These are phyloP conservation scores for Coelinius sp. DNA, from an alignment of 2,888 invertebrate species.

Conservation along the genomic window DNA sequence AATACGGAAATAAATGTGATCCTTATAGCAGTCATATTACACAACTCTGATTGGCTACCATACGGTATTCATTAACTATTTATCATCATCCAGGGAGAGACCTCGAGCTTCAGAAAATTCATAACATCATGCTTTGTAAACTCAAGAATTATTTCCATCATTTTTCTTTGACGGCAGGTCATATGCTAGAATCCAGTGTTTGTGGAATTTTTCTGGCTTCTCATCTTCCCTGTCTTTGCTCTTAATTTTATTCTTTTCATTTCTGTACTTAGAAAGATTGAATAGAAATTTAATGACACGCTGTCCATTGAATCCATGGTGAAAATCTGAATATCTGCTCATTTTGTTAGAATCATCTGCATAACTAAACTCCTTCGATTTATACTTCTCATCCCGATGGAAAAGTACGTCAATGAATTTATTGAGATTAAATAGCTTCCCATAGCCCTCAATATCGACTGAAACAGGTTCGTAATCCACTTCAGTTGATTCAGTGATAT, in stretches of 20 bases:
- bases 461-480: constrained; percentile 39
- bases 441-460: constrained; percentile 57
- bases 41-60: neutral
- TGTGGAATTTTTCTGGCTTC: constrained; percentile 72
- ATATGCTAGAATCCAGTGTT: constrained; percentile 74
- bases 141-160: neutral
- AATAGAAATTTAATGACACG: constrained; percentile 66
- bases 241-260: constrained; percentile 64
- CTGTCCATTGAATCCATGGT: constrained; percentile 47
- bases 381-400: constrained; percentile 46
- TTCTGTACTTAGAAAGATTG: constrained; percentile 52
- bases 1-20: constrained; percentile 9
- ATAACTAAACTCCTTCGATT: neutral
- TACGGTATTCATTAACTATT: neutral
- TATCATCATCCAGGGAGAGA: neutral
- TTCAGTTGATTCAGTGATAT: constrained; percentile 15
- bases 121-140: neutral
- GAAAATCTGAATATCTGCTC: constrained; percentile 25
- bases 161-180: constrained; percentile 65
- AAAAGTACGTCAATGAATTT: constrained; percentile 46
- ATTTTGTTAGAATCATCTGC: neutral
- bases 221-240: neutral
- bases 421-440: constrained; percentile 56
- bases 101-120: neutral
- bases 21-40: neutral